phyloP scores from a whole-genome alignment of 30 jellyfish, hydroid and myxozoan genomes.

The Catostylus mosaicus region DNA sequence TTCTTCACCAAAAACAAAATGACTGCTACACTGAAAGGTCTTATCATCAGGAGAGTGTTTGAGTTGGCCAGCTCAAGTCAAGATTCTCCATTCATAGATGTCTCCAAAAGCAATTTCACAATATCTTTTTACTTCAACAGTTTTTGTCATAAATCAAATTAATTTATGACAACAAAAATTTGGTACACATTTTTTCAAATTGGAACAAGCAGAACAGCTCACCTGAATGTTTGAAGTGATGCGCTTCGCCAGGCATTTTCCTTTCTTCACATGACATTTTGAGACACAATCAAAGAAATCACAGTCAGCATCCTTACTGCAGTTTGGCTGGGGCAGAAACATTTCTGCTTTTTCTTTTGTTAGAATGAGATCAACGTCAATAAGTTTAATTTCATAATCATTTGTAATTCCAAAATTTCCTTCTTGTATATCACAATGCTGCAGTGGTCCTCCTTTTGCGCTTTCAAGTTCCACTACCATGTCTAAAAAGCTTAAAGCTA shows the following conservation, averaged over 20 bases:
- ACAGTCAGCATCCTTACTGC: conserved; percentile 81
- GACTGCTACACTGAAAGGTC: no score
- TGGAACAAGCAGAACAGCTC: no score
- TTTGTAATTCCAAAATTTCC: conserved; percentile 91
- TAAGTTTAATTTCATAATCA: conserved; percentile 71
- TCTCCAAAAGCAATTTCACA: no score
- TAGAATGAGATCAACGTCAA: conserved; percentile 88
- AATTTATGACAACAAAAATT: no score
- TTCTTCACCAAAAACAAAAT: no score
- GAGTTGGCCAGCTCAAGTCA: no score
- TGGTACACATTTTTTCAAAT: no score
- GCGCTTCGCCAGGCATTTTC: conserved; percentile 72
- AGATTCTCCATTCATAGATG: no score
- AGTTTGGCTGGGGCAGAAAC: conserved; percentile 86
- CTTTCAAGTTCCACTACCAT: conserved; percentile 70
- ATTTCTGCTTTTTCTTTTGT: conserved; percentile 63
- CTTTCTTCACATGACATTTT: conserved; percentile 69
- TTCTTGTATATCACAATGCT: conserved; percentile 95
- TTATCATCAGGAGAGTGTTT: no score
- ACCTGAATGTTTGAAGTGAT: conserved; percentile 90
- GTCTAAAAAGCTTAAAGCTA: conserved; percentile 81
- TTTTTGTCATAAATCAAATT: no score
- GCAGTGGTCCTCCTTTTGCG: conserved; percentile 77
- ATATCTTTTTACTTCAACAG: no score
- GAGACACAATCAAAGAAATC: conserved; percentile 94